These are phyloP conservation scores for Sinocyclocheilus anshuiensis DNA, from an alignment of 2,113 vertebrate genomes.

Conservation along the genomic window DNA sequence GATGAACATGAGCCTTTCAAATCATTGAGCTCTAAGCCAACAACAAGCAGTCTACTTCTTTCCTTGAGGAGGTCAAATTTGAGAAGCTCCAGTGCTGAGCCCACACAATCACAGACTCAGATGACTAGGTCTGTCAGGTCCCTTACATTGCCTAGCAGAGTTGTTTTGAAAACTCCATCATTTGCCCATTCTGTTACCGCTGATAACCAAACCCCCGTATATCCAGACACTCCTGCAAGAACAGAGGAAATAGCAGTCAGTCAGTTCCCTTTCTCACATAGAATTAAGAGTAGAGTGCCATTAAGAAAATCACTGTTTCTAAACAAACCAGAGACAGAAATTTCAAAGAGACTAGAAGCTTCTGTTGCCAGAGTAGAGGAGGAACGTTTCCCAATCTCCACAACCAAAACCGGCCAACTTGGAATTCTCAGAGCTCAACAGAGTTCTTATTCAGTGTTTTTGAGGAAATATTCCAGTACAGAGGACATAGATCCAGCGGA, in stretches of 20 bases:
- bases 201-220: conserved; percentile 44
- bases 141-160: conserved; percentile 36
- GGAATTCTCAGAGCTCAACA: background rate
- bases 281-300: conserved; percentile 46
- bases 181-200: conserved; percentile 12
- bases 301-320: conserved; percentile 20
- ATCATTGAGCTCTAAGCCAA: conserved; percentile 68
- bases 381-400: background rate
- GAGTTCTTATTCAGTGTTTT: background rate
- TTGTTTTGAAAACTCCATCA: conserved; percentile 6
- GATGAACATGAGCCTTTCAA: conserved; percentile 52
- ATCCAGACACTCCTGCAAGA: conserved; percentile 47
- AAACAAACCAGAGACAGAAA: conserved; percentile 39
- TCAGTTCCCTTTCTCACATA: conserved; percentile 46
- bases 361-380: conserved; percentile 1
- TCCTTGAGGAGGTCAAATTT: conserved; percentile 67
- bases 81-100: conserved; percentile 38
- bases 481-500: background rate
- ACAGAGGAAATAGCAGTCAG: conserved; percentile 50
- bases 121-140: conserved; percentile 18
- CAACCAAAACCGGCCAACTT: background rate
- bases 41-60: conserved; percentile 74
- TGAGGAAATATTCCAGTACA: conserved; percentile 2
- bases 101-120: conserved; percentile 44
- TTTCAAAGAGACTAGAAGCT: conserved; percentile 46